Evolutionary conservation across 2,888 invertebrate species (phyloP), one percentile per base, ranked within the genome.

Genomic region (Campoplex capitator): DNA sequence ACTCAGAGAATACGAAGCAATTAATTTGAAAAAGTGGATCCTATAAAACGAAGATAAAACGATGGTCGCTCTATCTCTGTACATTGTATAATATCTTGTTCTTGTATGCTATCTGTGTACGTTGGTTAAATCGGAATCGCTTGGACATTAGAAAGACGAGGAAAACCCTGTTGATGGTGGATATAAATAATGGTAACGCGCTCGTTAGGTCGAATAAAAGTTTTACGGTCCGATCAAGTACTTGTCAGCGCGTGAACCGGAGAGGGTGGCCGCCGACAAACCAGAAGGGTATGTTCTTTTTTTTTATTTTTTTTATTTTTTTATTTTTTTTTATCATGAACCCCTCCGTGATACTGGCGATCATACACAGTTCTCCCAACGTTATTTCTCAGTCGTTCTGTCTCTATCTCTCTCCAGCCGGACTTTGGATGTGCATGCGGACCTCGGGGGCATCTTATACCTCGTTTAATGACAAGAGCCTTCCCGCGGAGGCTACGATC

Each of bases 141-240:
- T 73, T 77, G 65, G 54, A 81, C 67, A 42, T 70, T 70, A 65
- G 54, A 76, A 62, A 74, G 32, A 91, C 90, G 89, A 90, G 91
- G 90, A 89, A 90, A 91, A 91, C 67, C 88, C 82, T 88, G 89
- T 91, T 87, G 87, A 84, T 85, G 87, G 89, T 87, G 90, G 81
- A 81, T 92, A 92, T 92, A 92, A 92, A 92, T 92, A 92, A 92
- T 90, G 90, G 90, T 91, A 92, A 92, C 91, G 89, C 90, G 91
- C 92, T 92, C 91, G 92, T 92, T 92, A 92, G 91, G 89, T 90
- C 90, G 91, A 92, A 92, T 93, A 92, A 92, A 92, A 92, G 92
- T 92, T 92, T 93, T 92, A 93, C 89, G 92, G 90, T 88, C 90
- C 91, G 91, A 93, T 92, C 91, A 90, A 88, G 75, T 83, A 82